These are phyloP conservation scores for Adelognathus sp. DNA, from an alignment of 2,888 invertebrate genomes.

Conservation along the genomic window DNA sequence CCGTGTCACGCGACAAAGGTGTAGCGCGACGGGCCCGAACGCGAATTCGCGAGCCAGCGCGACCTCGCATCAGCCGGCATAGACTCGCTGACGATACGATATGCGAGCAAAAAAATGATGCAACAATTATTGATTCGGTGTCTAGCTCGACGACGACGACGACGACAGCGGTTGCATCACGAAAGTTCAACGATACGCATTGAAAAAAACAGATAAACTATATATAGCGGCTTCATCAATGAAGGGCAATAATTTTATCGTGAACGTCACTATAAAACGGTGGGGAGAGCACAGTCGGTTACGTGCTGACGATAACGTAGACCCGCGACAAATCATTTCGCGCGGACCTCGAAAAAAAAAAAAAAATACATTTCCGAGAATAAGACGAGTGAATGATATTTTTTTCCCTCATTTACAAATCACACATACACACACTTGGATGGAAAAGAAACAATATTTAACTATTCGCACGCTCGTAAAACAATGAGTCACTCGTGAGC, in stretches of 20 bases:
- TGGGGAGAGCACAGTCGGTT: constrained; percentile 8
- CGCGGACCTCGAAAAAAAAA: background rate
- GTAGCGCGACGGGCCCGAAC: background rate
- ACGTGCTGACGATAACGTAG: constrained; percentile 14
- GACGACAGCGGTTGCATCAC: constrained; percentile 52
- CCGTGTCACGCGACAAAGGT: constrained; percentile 48
- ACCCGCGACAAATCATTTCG: background rate
- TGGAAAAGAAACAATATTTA: background rate
- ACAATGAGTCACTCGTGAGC: background rate
- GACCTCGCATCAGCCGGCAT: too few relatives aligned
- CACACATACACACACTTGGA: background rate
- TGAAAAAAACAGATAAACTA: too few relatives aligned
- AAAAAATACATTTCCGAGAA: background rate
- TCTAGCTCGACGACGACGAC: too few relatives aligned
- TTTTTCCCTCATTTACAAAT: background rate
- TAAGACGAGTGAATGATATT: background rate
- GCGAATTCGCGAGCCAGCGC: constrained; percentile 27
- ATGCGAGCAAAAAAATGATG: constrained; percentile 19
- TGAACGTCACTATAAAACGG: too few relatives aligned
- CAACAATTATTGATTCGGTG: constrained; percentile 28
- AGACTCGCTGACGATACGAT: constrained; percentile 11
- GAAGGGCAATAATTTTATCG: constrained; percentile 26
- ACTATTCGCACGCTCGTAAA: too few relatives aligned
- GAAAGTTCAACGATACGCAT: constrained; percentile 20
- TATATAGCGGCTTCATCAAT: too few relatives aligned